phyloP scores from a whole-genome alignment of 1,140 invertebrate genomes.

The Drosophila cardini region DNA sequence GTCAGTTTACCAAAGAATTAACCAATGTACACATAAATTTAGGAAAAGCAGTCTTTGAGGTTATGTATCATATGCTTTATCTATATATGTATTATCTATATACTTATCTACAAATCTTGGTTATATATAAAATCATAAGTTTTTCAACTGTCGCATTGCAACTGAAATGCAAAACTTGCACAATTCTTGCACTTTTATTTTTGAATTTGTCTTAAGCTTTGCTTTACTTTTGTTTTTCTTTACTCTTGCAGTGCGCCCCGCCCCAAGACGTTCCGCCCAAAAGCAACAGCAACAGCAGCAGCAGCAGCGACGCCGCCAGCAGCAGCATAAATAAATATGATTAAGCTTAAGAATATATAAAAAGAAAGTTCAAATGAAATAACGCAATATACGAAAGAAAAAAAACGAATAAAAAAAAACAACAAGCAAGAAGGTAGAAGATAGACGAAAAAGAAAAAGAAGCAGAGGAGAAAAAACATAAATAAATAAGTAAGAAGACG shows the following conservation, averaged over 20 bases:
- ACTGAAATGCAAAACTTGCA: slow-evolving; percentile 29
- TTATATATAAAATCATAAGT: slow-evolving; percentile 49
- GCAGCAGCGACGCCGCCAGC: slow-evolving; percentile 35
- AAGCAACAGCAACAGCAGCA: slow-evolving; percentile 38
- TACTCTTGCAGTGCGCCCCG: slow-evolving; percentile 55
- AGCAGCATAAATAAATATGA: slow-evolving; percentile 81
- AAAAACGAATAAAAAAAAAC: not conserved
- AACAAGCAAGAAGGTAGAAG: slow-evolving; percentile 1
- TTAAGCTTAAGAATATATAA: slow-evolving; percentile 83
- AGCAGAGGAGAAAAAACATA: slow-evolving; percentile 35
- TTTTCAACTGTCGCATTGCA: slow-evolving; percentile 57
- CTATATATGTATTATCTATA: no score
- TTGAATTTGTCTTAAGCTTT: slow-evolving; percentile 33
- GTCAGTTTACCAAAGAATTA: no score
- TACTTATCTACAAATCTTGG: slow-evolving; percentile 12
- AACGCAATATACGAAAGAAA: slow-evolving; percentile 67
- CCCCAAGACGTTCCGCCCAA: slow-evolving; percentile 25
- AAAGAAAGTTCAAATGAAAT: slow-evolving; percentile 82
- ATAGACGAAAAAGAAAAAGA: slow-evolving; percentile 11
- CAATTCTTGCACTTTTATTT: slow-evolving; percentile 40
- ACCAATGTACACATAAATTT: slow-evolving; percentile 13
- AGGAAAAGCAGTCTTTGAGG: no score
- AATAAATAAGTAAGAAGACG: slow-evolving; percentile 74
- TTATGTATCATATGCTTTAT: no score
- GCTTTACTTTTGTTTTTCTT: slow-evolving; percentile 20